phyloP scores from a whole-genome alignment of 2,797 vertebrate species.

The Fratercula arctica region DNA sequence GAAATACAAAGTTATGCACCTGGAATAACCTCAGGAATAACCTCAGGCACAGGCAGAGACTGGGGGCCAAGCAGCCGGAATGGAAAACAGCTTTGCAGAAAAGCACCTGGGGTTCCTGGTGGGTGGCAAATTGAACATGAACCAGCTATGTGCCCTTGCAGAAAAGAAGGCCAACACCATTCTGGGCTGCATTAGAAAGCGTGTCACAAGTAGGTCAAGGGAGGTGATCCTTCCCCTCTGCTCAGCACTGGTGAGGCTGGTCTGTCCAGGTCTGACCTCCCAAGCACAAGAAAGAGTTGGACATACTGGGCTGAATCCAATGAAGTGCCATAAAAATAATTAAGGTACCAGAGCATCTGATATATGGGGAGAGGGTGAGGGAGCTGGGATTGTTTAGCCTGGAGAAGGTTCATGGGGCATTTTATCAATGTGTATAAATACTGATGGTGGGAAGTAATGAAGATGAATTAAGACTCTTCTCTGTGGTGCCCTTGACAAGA shows the following conservation, averaged over 20 bases:
- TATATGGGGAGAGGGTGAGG: background rate
- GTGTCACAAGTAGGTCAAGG: background rate
- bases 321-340: background rate
- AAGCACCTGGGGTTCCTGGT: background rate
- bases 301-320: background rate
- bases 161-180: background rate
- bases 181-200: background rate
- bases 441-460: background rate
- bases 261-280: background rate
- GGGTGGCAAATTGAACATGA: background rate
- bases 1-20: background rate
- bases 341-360: background rate
- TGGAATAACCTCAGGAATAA: background rate
- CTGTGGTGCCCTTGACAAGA: background rate
- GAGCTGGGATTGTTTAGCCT: background rate
- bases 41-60: background rate
- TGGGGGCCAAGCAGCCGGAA: background rate
- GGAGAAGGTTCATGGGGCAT: background rate
- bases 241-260: background rate
- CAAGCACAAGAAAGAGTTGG: background rate
- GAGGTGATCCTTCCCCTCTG: background rate
- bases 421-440: background rate
- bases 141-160: background rate
- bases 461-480: background rate
- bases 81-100: background rate